Percentiles rank a stretch among this genome's conserved stretches.
These are phyloP conservation scores for Myzus persicae DNA, from an alignment of 1,140 invertebrate genomes.

Conservation along the genomic window DNA sequence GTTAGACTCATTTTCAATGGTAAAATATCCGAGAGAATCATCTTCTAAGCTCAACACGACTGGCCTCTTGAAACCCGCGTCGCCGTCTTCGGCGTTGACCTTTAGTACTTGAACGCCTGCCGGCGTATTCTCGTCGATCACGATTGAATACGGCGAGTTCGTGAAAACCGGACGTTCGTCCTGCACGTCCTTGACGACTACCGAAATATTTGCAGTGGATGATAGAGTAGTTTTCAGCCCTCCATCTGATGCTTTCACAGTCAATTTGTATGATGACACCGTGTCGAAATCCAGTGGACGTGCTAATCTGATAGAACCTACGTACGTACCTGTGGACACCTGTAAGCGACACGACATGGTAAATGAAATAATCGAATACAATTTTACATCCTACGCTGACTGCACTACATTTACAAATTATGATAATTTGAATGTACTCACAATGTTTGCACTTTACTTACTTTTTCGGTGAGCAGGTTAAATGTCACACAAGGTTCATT, in stretches of 20 bases:
- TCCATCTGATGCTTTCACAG: constrained; percentile 73
- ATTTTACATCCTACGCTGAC: not conserved
- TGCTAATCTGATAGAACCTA: constrained; percentile 72
- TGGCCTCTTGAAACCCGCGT: constrained; percentile 73
- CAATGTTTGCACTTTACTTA: constrained; percentile 61
- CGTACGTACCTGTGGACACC: constrained; percentile 75
- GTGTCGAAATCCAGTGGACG: constrained; percentile 77
- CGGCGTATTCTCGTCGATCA: constrained; percentile 76
- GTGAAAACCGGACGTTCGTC: constrained; percentile 82
- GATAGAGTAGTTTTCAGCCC: constrained; percentile 69
- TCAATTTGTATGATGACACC: constrained; percentile 75
- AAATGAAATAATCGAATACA: not conserved
- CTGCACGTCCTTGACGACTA: constrained; percentile 79
- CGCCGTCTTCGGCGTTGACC: constrained; percentile 78
- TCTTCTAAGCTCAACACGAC: constrained; percentile 74
- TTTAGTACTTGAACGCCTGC: constrained; percentile 70
- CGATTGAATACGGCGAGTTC: constrained; percentile 80
- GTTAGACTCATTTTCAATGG: constrained; percentile 66
- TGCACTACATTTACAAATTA: not conserved
- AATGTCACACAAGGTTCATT: constrained; percentile 65
- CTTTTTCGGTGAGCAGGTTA: constrained; percentile 71
- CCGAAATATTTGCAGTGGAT: constrained; percentile 75
- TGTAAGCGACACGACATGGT: constrained; percentile 62
- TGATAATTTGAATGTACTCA: not conserved
- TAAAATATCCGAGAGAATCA: constrained; percentile 75